Conservation (phyloP, 2,888 invertebrate genomes). For the Phorcus lineatus region DNA sequence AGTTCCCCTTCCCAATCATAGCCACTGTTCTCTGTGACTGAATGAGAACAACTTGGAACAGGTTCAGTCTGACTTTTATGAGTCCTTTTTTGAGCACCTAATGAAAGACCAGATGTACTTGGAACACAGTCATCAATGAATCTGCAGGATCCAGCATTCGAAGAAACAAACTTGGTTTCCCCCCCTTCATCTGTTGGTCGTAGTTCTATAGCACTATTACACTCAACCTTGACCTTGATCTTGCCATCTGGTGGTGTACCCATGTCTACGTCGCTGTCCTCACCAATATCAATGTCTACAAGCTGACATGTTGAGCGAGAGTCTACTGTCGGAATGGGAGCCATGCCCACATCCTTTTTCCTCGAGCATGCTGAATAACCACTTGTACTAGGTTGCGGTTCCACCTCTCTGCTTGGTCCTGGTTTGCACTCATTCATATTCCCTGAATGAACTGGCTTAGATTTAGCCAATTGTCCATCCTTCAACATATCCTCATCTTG, state of each 20-base stretch:
- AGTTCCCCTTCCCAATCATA: no score
- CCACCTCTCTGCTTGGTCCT: neutral
- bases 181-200: neutral
- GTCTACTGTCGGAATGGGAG: neutral
- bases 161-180: neutral
- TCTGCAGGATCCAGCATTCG: neutral
- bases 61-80: no score
- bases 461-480: neutral
- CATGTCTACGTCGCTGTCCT: neutral
- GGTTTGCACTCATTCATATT: neutral
- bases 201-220: neutral
- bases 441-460: neutral
- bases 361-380: neutral
- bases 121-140: no score
- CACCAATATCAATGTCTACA: constrained; percentile 12
- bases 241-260: neutral
- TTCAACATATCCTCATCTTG: neutral
- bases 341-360: neutral
- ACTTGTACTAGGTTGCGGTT: constrained; percentile 7
- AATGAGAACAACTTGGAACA: no score
- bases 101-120: no score
- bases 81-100: no score
- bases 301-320: neutral
- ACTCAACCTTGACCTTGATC: constrained; percentile 18
- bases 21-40: no score